These are phyloP conservation scores for Campoplex capitator DNA, from an alignment of 2,888 invertebrate species.

Conservation along the genomic window DNA sequence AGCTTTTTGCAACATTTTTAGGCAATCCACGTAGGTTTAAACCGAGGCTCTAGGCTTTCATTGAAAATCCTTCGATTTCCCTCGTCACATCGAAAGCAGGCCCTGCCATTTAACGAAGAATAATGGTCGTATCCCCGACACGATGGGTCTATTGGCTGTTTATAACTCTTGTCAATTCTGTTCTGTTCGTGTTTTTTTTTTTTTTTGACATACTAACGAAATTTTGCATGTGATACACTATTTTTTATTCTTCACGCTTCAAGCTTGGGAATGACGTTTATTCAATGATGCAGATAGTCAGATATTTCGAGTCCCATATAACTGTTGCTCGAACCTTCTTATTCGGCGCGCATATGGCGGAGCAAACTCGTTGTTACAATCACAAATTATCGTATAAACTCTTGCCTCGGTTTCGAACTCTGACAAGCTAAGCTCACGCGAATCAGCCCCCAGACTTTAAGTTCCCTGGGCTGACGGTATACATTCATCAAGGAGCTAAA, in stretches of 20 bases:
- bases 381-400: conserved; percentile 69
- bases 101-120: conserved; percentile 53
- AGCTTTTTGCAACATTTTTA: conserved; percentile 27
- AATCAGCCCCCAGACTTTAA: conserved; percentile 61
- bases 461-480: conserved; percentile 70
- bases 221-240: not conserved
- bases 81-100: conserved; percentile 33
- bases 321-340: conserved; percentile 41
- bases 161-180: conserved; percentile 10
- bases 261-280: conserved; percentile 24
- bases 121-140: conserved; percentile 26
- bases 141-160: conserved; percentile 34
- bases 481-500: conserved; percentile 71
- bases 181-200: not conserved
- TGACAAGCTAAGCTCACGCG: conserved; percentile 67
- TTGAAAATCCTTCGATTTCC: conserved; percentile 45
- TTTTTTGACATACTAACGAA: not conserved
- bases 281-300: not conserved
- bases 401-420: conserved; percentile 41
- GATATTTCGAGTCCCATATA: conserved; percentile 17
- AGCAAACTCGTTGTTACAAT: conserved; percentile 72
- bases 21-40: not conserved
- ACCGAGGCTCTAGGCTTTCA: conserved; percentile 25
- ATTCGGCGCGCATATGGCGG: conserved; percentile 76
- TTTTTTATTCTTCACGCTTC: not conserved